Evolutionary conservation across 2,888 invertebrate species (phyloP).

Genomic region (Pristionchus fissidentatus): DNA sequence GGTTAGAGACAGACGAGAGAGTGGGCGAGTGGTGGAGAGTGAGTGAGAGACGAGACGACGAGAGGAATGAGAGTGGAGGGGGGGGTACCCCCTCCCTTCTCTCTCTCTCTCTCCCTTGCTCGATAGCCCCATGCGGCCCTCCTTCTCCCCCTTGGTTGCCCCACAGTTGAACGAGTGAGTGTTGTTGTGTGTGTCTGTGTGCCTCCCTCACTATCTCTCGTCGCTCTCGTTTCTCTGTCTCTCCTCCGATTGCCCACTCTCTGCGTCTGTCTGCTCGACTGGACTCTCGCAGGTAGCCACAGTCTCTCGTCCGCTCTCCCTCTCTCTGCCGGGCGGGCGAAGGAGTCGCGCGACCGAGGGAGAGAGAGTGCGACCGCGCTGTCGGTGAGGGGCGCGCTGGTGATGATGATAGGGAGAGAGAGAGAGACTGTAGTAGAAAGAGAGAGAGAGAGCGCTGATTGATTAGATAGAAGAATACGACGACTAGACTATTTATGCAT

Average conservation of each 20-base stretch:
- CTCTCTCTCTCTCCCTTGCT: not conserved
- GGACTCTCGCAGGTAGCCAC: not conserved
- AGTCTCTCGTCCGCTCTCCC: slow-evolving; percentile 40
- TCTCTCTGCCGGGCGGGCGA: slow-evolving; percentile 41
- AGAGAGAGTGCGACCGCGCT: slow-evolving; percentile 34
- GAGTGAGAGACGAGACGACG: not conserved
- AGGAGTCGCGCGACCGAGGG: slow-evolving; percentile 20
- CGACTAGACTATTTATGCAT: too few species aligned
- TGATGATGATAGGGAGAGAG: not conserved
- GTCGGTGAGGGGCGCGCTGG: slow-evolving; percentile 36
- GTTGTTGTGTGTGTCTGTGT: slow-evolving; percentile 1
- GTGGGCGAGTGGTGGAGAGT: not conserved
- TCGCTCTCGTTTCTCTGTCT: slow-evolving; percentile 8
- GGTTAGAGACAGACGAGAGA: slow-evolving; percentile 7
- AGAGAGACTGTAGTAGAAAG: too few species aligned
- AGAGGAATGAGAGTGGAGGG: slow-evolving; percentile 42
- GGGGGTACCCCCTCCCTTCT: slow-evolving; percentile 15
- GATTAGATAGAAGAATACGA: too few species aligned
- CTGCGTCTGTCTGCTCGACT: slow-evolving; percentile 34
- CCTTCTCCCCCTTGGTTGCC: not conserved
- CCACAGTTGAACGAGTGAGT: not conserved
- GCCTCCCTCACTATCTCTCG: not conserved
- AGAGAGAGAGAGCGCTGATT: too few species aligned
- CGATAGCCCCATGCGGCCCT: not conserved
- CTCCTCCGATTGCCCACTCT: slow-evolving; percentile 31